Base-by-base conservation (phyloP, 2,797 vertebrate species). In the Alcedo atthis region DNA sequence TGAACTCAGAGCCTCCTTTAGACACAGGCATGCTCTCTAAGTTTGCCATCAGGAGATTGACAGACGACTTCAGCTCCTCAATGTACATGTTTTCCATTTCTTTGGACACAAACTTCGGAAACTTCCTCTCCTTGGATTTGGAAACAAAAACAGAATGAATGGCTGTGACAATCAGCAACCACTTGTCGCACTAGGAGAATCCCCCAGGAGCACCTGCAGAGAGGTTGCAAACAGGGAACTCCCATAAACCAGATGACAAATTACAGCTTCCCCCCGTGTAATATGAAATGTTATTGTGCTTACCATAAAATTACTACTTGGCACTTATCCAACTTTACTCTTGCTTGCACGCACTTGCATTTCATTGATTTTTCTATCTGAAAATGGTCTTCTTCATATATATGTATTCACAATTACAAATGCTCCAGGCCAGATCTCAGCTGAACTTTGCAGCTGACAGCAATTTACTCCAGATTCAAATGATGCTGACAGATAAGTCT, bases 61-160 rank as follows among this genome's bases (percentile, higher is more conserved):
- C 99, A 0, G 99, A 99, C 0, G 99, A 99, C 71, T 99, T 99
- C 90, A 99, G 97, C 95, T 99, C 99, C 92, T 99, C 99, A 1
- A 99, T 98, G 97, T 97, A 99, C 98, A 99, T 99, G 95, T 98
- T 98, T 96, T 99, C 99, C 99, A 99, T 99, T 96, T 99, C 99
- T 97, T 98, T 99, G 74, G 99, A 99, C 58, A 98, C 96, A 62
- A 99, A 99, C 93, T 98, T 98, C 0, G 99, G 99, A 97, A 99
- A 99, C 97, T 98, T 98, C 78, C 98, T 98, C 59, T 99, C 99
- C 97, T 99, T 95, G 85, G 6, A 89, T 96, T 93, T 85, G 76
- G 93, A 96, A 92, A 96, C 15, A 91, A 87, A 86, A 88, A 30
- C 12, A 54, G 37, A 83, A 33, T 40, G 28, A 94, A 62, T 4